A percentile compares a stretch with the other conserved stretches of the same genome.
Evolutionary conservation across 2,888 invertebrate genomes (phyloP).

Genomic region (Eulithis prunata): DNA sequence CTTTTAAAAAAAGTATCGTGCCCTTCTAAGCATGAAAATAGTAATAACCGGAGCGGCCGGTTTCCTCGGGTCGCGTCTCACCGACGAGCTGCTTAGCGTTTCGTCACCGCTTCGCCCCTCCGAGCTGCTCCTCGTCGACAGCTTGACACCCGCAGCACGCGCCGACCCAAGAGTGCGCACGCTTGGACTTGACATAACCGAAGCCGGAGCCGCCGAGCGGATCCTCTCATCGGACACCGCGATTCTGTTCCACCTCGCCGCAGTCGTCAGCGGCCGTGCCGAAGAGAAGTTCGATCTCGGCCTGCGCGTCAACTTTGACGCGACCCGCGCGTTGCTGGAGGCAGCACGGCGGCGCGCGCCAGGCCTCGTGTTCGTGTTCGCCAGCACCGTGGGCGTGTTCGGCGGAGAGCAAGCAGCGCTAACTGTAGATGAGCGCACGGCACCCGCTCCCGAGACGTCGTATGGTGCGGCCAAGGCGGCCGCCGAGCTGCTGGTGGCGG

Average conservation of each 20-base stretch:
- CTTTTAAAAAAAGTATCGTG: too few species aligned
- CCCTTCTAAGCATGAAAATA: conserved; percentile 57
- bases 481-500: conserved; percentile 69
- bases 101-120: conserved; percentile 49
- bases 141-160: conserved; percentile 33
- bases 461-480: conserved; percentile 74
- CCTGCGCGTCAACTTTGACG: conserved; percentile 68
- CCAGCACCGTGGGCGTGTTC: conserved; percentile 67
- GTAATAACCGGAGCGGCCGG: conserved; percentile 70
- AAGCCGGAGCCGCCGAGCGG: conserved; percentile 49
- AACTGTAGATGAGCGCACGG: conserved; percentile 59
- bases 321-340: conserved; percentile 66
- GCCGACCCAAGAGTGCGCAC: conserved; percentile 33
- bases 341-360: conserved; percentile 56
- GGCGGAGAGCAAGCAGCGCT: conserved; percentile 60
- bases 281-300: conserved; percentile 72
- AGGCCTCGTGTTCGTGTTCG: conserved; percentile 59
- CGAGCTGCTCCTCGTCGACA: conserved; percentile 54
- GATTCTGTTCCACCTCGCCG: conserved; percentile 70
- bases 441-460: conserved; percentile 65
- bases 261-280: conserved; percentile 72
- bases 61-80: conserved; percentile 61
- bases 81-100: conserved; percentile 50
- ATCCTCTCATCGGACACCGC: conserved; percentile 53
- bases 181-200: conserved; percentile 35